Conservation (phyloP, 2,888 invertebrate species). For the Syrphus vitripennis region DNA sequence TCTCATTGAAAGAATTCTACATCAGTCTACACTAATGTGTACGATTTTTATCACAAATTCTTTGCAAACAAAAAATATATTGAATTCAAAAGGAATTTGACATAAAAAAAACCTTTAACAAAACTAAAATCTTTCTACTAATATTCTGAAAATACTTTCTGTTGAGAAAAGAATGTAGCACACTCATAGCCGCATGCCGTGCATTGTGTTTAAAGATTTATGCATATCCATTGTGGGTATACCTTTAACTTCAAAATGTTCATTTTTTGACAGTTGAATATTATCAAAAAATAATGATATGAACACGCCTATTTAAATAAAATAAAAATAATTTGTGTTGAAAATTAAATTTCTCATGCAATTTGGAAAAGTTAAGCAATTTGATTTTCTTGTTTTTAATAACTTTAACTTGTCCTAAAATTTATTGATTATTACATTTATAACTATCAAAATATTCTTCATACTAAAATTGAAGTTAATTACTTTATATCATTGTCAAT, state of each 20-base stretch:
- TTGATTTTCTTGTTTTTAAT: not conserved
- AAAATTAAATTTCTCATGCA: not conserved
- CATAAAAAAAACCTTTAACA: no score
- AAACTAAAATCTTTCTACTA: no score
- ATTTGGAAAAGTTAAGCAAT: not conserved
- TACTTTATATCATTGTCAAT: not conserved
- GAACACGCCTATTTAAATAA: conserved; percentile 5
- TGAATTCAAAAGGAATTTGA: no score
- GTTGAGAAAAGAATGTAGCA: not conserved
- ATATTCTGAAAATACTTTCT: no score
- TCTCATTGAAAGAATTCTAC: no score
- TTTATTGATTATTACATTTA: not conserved
- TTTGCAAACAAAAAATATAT: no score
- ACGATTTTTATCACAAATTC: no score
- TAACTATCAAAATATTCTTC: not conserved
- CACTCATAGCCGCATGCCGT: not conserved
- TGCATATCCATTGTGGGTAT: not conserved
- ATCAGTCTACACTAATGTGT: no score
- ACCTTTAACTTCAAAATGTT: not conserved
- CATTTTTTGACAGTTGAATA: not conserved
- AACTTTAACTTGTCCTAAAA: not conserved
- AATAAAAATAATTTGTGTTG: conserved; percentile 13
- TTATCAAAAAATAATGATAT: not conserved
- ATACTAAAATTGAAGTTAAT: not conserved
- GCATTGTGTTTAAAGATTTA: not conserved